Evolutionary conservation across 1,140 invertebrate genomes (phyloP).

Genomic region (Telenomus remus): DNA sequence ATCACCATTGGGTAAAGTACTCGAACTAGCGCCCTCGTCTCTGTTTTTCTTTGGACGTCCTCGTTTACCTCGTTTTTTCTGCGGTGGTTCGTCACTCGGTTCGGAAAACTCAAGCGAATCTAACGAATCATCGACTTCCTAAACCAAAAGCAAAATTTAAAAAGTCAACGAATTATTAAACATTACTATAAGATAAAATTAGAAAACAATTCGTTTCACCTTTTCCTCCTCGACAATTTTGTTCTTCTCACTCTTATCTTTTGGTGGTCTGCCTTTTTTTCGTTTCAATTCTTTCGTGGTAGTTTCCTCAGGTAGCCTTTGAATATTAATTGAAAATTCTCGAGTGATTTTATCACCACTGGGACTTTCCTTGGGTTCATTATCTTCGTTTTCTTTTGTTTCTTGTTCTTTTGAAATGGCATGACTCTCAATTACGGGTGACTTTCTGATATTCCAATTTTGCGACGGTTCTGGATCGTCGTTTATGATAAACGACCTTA

Average conservation of each 20-base stretch:
- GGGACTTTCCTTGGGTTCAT: not conserved
- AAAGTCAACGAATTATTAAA: too few species aligned
- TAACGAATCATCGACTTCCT: too few species aligned
- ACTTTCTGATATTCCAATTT: too few species aligned
- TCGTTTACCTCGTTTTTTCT: constrained; percentile 65
- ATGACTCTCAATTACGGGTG: not conserved
- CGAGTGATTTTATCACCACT: not conserved
- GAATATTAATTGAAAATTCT: not conserved
- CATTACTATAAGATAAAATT: not conserved
- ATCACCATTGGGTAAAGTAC: constrained; percentile 64
- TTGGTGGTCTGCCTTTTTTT: constrained; percentile 32
- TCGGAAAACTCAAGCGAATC: constrained; percentile 15
- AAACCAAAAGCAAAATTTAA: too few species aligned
- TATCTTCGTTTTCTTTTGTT: not conserved
- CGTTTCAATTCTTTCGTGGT: constrained; percentile 15
- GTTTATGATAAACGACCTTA: constrained; percentile 1
- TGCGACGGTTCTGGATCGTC: too few species aligned
- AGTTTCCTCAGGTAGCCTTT: not conserved
- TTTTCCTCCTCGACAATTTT: constrained; percentile 13
- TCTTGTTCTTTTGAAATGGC: not conserved
- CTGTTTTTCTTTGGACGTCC: constrained; percentile 64
- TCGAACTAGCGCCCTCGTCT: constrained; percentile 32
- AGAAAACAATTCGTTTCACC: not conserved
- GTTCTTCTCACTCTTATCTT: constrained; percentile 16
- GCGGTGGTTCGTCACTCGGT: constrained; percentile 40